Base-by-base conservation (phyloP, 2,113 vertebrate genomes). In the Nothocercus nigrocapillus region DNA sequence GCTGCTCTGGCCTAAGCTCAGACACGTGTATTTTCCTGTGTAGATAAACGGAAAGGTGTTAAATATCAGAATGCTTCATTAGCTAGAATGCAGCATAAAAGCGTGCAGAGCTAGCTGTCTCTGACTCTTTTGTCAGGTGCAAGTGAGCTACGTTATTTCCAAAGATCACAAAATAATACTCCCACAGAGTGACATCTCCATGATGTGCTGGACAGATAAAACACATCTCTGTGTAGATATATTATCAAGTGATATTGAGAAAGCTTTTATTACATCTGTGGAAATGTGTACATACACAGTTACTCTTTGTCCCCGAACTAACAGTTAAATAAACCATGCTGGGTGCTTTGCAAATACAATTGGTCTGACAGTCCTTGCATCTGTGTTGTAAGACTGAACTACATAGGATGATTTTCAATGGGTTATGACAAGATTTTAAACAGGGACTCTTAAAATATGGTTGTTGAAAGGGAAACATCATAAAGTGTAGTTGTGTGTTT, bases 81-180 rank as follows among this genome's bases (percentile, higher is more conserved):
- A 80, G 11, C 30, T 79, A 42, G 34, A 67, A 76, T 11, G 79
- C 32, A 45, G 36, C 27, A 24, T 63, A 45, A 72, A 89, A 81
- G 6, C 30, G 36, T 80, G 12, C 8, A 73, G 32, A 34, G 6
- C 30, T 13, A 38, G 32, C 54, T 0, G 0, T n/a, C n/a, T n/a
- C n/a, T n/a, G n/a, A n/a, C n/a, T 75, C 85, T 79, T 27, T 20
- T 82, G 66, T 63, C 45, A 74, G 32, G 36, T 86, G 42, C 47
- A 67, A 13, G 40, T 40, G 27, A 21, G 20, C 13, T 38, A 27
- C 3, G 1, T 70, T 64, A 44, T 87, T 93, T 89, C 36, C 47
- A 44, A 77, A 87, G 27, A 24, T 82, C 13, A 45, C 0, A 0
- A 72, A 83, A 24, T 70, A 83, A 40, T 45, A 34, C 22, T 80